Percentiles rank a stretch among this genome's conserved stretches.
These are phyloP conservation scores for Synanceia verrucosa DNA, from an alignment of 2,797 vertebrate species.

Conservation along the genomic window DNA sequence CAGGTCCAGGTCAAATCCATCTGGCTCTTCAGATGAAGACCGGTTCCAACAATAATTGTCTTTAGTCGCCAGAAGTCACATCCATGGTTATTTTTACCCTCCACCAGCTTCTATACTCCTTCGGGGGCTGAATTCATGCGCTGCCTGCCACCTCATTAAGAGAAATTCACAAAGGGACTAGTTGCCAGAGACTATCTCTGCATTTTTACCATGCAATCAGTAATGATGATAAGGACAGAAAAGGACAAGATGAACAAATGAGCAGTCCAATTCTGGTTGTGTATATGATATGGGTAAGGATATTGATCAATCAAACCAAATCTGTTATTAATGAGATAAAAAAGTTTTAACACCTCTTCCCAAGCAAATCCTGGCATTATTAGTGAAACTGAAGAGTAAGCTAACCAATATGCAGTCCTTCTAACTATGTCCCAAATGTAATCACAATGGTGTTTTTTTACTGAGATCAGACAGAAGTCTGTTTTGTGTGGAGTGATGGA, in stretches of 20 bases:
- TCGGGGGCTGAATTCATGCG: not conserved
- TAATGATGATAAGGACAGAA: not conserved
- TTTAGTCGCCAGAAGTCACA: slow-evolving; percentile 15
- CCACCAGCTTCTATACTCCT: not conserved
- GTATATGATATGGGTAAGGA: not conserved
- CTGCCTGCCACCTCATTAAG: slow-evolving; percentile 10
- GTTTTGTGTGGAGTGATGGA: not conserved
- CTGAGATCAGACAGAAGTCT: not conserved
- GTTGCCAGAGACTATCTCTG: not conserved
- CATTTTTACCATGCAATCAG: not conserved
- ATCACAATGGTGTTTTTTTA: not conserved
- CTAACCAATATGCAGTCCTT: not conserved
- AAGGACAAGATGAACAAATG: not conserved
- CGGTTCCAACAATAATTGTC: slow-evolving; percentile 14
- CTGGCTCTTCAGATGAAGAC: slow-evolving; percentile 9
- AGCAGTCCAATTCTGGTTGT: not conserved
- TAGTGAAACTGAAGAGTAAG: not conserved
- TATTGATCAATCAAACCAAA: not conserved
- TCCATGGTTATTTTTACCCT: slow-evolving; percentile 19
- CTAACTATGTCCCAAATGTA: not conserved
- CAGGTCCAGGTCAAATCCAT: slow-evolving; percentile 34
- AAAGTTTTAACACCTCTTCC: not conserved
- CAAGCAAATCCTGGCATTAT: not conserved
- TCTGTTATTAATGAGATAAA: not conserved
- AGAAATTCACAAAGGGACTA: slow-evolving; percentile 4